These are phyloP conservation scores for Eugnorisma glareosa DNA, from an alignment of 2,888 invertebrate species.

Conservation along the genomic window DNA sequence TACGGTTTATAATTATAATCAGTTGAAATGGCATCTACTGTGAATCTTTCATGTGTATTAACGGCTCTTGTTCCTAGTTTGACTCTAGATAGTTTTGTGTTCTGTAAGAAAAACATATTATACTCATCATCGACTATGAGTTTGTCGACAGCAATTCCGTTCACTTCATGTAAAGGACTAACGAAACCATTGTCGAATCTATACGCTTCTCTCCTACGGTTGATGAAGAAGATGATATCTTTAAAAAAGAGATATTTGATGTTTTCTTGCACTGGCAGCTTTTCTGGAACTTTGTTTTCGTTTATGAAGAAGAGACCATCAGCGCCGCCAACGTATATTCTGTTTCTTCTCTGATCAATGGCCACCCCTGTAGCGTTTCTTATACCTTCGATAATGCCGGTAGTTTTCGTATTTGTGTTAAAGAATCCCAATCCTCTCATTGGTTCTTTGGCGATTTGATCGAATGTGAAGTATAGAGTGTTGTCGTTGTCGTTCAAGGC, in stretches of 20 bases:
- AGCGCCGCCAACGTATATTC: constrained; percentile 81
- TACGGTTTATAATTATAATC: constrained; percentile 78
- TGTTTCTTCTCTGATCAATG: constrained; percentile 79
- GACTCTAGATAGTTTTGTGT: constrained; percentile 76
- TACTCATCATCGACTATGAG: constrained; percentile 81
- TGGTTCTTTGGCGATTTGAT: constrained; percentile 74
- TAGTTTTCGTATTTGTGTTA: constrained; percentile 73
- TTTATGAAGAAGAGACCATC: constrained; percentile 83
- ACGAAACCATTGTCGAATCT: constrained; percentile 80
- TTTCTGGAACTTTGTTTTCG: constrained; percentile 76
- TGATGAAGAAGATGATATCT: constrained; percentile 80
- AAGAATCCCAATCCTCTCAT: constrained; percentile 77
- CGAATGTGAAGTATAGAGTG: constrained; percentile 82
- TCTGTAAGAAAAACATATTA: constrained; percentile 80
- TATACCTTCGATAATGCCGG: constrained; percentile 79
- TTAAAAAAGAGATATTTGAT: constrained; percentile 80
- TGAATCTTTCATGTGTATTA: constrained; percentile 78
- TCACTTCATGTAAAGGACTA: constrained; percentile 74
- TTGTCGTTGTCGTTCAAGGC: constrained; percentile 80
- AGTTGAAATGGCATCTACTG: constrained; percentile 74
- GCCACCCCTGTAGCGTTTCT: constrained; percentile 83
- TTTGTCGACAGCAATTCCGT: constrained; percentile 75
- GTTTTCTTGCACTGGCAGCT: constrained; percentile 79
- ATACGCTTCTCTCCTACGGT: constrained; percentile 76
- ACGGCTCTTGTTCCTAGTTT: constrained; percentile 81